A percentile compares a stretch with the other conserved stretches of the same genome.
Evolutionary conservation across 2,888 invertebrate genomes (phyloP).

Genomic region (Drosophila eohydei): DNA sequence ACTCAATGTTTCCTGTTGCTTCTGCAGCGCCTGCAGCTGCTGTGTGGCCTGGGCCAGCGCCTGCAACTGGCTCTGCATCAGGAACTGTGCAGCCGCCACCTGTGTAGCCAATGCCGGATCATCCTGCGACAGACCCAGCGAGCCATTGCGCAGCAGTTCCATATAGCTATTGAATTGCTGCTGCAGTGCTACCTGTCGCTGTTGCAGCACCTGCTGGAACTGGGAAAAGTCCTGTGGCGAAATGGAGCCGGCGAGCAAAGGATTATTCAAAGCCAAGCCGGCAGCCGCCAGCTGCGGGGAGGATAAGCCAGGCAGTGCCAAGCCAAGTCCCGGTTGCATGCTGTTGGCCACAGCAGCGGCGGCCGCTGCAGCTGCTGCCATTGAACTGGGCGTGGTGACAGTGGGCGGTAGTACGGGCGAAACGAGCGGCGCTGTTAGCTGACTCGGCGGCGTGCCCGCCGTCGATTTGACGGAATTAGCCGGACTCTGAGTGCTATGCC

Average conservation of each 20-base stretch:
- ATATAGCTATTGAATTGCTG: slow-evolving; percentile 85
- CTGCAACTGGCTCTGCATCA: slow-evolving; percentile 90
- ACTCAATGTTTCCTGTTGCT: slow-evolving; percentile 85
- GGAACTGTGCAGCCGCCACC: slow-evolving; percentile 88
- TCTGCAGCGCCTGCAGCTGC: slow-evolving; percentile 92
- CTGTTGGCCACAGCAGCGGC: slow-evolving; percentile 51
- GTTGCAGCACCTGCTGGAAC: slow-evolving; percentile 83
- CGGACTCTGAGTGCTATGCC: slow-evolving; percentile 82
- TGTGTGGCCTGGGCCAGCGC: slow-evolving; percentile 94
- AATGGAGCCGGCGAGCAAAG: slow-evolving; percentile 71
- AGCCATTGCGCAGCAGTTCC: slow-evolving; percentile 82
- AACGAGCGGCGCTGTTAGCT: slow-evolving; percentile 33
- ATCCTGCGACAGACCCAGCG: slow-evolving; percentile 78
- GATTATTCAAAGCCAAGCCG: slow-evolving; percentile 67
- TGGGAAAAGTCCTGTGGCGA: slow-evolving; percentile 83
- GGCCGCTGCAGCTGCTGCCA: slow-evolving; percentile 52
- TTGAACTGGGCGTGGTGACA: slow-evolving; percentile 48
- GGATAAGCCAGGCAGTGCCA: slow-evolving; percentile 69
- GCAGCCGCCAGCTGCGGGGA: slow-evolving; percentile 78
- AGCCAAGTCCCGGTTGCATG: slow-evolving; percentile 56
- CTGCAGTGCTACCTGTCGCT: slow-evolving; percentile 84
- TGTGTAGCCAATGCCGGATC: slow-evolving; percentile 82
- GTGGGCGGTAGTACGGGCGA: slow-evolving; percentile 48
- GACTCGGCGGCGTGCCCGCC: slow-evolving; percentile 14
- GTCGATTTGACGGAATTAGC: slow-evolving; percentile 69